phyloP scores from a whole-genome alignment of 2,888 invertebrate genomes.

The Miltochrista miniata region DNA sequence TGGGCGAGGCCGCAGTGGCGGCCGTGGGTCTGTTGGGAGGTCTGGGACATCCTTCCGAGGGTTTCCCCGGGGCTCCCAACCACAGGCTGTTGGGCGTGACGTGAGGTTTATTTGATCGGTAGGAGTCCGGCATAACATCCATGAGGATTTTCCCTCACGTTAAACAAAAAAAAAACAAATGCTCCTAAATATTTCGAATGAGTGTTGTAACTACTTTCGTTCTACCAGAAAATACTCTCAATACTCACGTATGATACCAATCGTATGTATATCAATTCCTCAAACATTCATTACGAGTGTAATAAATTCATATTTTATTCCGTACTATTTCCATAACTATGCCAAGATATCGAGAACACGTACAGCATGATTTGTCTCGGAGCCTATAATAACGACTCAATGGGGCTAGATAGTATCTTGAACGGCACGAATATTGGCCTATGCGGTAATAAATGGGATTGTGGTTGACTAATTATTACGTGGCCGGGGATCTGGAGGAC shows the following conservation, averaged over 20 bases:
- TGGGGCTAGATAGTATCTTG: conserved; percentile 54
- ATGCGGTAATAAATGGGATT: conserved; percentile 43
- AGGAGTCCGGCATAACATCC: too few relatives aligned
- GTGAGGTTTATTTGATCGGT: too few relatives aligned
- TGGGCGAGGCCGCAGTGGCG: too few relatives aligned
- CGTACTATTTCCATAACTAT: conserved; percentile 49
- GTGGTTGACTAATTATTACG: conserved; percentile 46
- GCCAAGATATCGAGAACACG: conserved; percentile 54
- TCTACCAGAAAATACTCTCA: too few relatives aligned
- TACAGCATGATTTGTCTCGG: conserved; percentile 58
- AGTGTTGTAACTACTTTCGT: too few relatives aligned
- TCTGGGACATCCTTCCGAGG: too few relatives aligned
- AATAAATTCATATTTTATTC: conserved; percentile 32
- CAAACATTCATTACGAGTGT: conserved; percentile 14
- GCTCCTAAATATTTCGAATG: too few relatives aligned
- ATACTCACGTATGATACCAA: neutral
- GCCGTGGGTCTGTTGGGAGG: too few relatives aligned
- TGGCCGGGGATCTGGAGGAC: conserved; percentile 15
- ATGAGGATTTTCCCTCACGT: too few relatives aligned
- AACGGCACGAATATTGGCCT: conserved; percentile 60
- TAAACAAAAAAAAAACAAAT: too few relatives aligned
- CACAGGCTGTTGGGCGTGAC: too few relatives aligned
- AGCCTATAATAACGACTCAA: conserved; percentile 56
- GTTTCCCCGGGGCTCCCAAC: too few relatives aligned
- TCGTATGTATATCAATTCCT: conserved; percentile 18